Evolutionary conservation across 2,888 invertebrate genomes (phyloP), one percentile per base, ranked within the genome.

Genomic region (Neria commutata): DNA sequence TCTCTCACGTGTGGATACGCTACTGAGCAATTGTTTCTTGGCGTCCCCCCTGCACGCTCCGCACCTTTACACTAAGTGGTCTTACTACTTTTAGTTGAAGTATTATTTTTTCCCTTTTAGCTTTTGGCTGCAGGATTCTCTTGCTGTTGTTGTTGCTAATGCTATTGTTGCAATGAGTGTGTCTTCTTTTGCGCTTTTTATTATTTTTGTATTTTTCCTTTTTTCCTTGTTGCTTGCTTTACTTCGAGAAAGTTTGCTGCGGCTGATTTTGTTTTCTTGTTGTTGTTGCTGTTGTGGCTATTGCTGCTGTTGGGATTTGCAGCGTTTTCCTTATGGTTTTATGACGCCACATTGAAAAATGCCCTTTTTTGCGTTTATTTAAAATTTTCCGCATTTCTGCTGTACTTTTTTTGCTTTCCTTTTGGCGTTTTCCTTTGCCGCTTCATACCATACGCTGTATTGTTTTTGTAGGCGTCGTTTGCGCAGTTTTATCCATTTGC

Each of bases 351-450:
- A 56, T 65, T 61, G 69, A 74, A 74, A 54, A 74, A 70, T 74
- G 71, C 69, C 71, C 67, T 74, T 68, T 75, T 74, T 75, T 72
- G 71, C 66, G 71, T 64, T 75, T 69, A 64, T 70, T 75, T 69
- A 74, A 72, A 72, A 73, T 73, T 73, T 74, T 74, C 75, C 72
- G 71, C 72, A 72, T 72, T 69, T 75, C 72, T 72, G 72, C 25
- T 25, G 26, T 49, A 21, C 29, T 29, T 49, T 29, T 48, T 48
- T 25, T 49, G 29, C 19, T 17, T 42, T 42, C 5, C 29, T 5
- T 8, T 5, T 8, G 29, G 29, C 5, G 29, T 11, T 8, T 29
- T 29, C n/a, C n/a, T n/a, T n/a, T n/a, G n/a, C n/a, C n/a, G 29
- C 53, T 56, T 64, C 47, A 59, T 61, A n/a, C n/a, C 65, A 63